These are phyloP conservation scores for Chloroceryle aenea DNA, from an alignment of 2,113 vertebrate species.

Conservation along the genomic window DNA sequence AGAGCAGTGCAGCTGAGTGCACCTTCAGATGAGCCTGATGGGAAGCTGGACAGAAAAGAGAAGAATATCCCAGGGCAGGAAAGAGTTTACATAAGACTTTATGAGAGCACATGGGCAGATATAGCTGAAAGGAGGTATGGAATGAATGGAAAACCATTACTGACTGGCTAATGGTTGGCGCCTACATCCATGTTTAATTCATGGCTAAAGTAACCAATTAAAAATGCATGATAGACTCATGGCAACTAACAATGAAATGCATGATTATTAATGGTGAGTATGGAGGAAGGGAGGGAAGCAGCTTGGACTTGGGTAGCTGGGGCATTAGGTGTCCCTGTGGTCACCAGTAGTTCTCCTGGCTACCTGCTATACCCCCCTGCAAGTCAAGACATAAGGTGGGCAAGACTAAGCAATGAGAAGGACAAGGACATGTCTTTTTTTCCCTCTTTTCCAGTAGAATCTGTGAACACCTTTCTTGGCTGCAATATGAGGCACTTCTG, in stretches of 20 bases:
- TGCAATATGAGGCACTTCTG: neutral
- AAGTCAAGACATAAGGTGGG: neutral
- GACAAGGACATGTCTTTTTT: neutral
- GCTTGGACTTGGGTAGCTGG: neutral
- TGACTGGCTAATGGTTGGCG: neutral
- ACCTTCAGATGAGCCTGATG: neutral
- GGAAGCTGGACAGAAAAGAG: neutral
- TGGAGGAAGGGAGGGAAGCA: neutral
- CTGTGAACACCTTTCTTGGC: neutral
- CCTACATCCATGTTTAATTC: slow-evolving; percentile 30
- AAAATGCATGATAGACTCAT: slow-evolving; percentile 32
- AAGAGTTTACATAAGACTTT: neutral
- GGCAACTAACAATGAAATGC: neutral
- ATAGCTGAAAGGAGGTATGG: neutral
- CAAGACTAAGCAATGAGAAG: neutral
- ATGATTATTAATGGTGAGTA: neutral
- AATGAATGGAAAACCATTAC: neutral
- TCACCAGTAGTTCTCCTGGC: neutral
- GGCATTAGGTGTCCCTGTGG: rapidly evolving
- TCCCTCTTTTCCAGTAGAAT: neutral
- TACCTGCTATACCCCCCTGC: neutral
- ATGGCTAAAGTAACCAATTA: slow-evolving; percentile 26
- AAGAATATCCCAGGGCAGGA: neutral
- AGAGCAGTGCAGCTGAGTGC: neutral
- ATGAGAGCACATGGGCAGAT: neutral